Conservation (phyloP, 2,797 vertebrate genomes). For the Arrhamphus sclerolepis region DNA sequence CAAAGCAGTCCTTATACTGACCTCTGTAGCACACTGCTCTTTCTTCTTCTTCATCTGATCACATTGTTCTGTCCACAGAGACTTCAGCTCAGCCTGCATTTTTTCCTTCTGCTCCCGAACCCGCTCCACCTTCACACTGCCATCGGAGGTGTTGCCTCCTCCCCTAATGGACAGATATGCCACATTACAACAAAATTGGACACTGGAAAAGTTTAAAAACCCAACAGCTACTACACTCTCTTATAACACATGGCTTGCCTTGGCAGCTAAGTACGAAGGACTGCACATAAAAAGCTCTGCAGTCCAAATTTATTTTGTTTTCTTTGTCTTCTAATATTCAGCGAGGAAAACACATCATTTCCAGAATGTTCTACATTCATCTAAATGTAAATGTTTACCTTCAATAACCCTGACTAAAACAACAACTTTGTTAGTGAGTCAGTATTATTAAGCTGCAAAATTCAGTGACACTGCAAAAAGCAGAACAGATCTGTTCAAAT, state of each 20-base stretch:
- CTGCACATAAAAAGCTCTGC: constrained; percentile 5
- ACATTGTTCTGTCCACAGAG: constrained; percentile 81
- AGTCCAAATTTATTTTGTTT: constrained; percentile 38
- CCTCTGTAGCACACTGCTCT: constrained; percentile 89
- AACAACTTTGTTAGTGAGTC: constrained; percentile 47
- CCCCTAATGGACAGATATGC: constrained; percentile 52
- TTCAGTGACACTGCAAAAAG: constrained; percentile 30
- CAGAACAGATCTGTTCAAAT: constrained; percentile 8
- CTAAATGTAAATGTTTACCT: constrained; percentile 41
- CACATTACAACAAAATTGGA: constrained; percentile 12
- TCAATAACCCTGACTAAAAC: constrained; percentile 45
- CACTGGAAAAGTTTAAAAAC: constrained; percentile 3
- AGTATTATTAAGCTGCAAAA: constrained; percentile 32
- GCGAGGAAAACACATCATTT: constrained; percentile 44
- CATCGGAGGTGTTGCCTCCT: constrained; percentile 42
- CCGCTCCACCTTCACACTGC: constrained; percentile 54
- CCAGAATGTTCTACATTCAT: constrained; percentile 32
- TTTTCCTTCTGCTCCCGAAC: constrained; percentile 84
- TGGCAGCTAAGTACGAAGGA: neutral
- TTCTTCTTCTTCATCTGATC: constrained; percentile 86
- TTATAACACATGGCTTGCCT: too few species aligned
- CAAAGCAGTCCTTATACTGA: constrained; percentile 34
- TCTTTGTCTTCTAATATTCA: constrained; percentile 29
- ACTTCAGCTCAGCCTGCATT: constrained; percentile 84
- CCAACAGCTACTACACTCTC: neutral